Evolutionary conservation across 35 echinoderm and acorn worm species (phyloP), one percentile per base, ranked within the genome.

Genomic region (Apostichopus parvimensis): DNA sequence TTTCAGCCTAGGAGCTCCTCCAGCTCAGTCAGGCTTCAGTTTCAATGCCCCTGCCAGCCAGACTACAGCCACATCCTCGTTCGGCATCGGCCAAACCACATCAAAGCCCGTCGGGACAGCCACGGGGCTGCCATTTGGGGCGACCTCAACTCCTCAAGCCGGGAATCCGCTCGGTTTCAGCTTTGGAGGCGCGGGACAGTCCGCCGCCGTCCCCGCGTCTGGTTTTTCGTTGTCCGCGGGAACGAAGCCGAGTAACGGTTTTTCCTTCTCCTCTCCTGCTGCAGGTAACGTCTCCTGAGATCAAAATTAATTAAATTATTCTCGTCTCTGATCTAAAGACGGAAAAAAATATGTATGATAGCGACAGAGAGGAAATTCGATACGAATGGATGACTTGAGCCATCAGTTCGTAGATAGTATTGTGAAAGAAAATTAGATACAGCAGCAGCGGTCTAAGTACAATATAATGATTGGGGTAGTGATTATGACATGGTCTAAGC

Each of bases 201-300:
- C 28, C 4, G 26, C 71, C 14, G 72, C 25, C n/a, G 34, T 45
- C 34, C n/a, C 65, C 2, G 9, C 65, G 17, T 90, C 88, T 90
- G 88, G 88, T n/a, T 90, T 90, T 55, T 90, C 88, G 8, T 55
- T 90, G 28, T 21, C 25, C 9, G 73, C 25, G 9, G 53, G 14
- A 52, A 21, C 53, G 18, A 76, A 76, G 66, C 13, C 56, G 6
- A 82, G 7, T n/a, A 10, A 59, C 10, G 86, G 80, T 4, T 83
- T 83, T 83, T 83, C 80, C 56, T 83, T 83, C 53, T 56, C 79
- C 12, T 53, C 14, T 7, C 54, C 81, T 0, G 53, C 8, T 60
- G 57, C 15, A 58, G 81, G 81, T 84, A 52, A 22, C 6, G 14
- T 79, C 15, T 13, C 14, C 4, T 45, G 9, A 17, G 9, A 9